These are phyloP conservation scores for Gymnodraco acuticeps DNA, from an alignment of 2,797 vertebrate genomes.

Conservation along the genomic window DNA sequence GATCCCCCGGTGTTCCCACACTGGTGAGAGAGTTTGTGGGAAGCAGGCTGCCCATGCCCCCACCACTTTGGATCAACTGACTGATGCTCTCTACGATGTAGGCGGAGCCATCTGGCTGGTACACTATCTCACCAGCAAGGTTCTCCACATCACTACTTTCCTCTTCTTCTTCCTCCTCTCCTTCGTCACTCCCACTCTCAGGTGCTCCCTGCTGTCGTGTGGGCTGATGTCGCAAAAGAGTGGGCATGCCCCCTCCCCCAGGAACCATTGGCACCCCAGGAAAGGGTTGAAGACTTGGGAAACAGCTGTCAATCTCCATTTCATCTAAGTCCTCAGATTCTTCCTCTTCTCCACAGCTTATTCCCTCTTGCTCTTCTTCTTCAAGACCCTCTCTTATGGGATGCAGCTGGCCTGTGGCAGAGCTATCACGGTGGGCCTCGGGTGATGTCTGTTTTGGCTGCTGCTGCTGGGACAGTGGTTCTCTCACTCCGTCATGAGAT, in stretches of 20 bases:
- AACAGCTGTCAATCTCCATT: constrained; percentile 98
- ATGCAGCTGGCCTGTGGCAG: constrained; percentile 77
- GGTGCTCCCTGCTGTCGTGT: constrained; percentile 79
- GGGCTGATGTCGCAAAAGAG: constrained; percentile 85
- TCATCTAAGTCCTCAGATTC: constrained; percentile 93
- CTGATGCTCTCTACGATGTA: constrained; percentile 99
- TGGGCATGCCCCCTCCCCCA: constrained; percentile 86
- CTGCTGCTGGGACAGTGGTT: constrained; percentile 79
- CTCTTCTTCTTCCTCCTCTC: constrained; percentile 93
- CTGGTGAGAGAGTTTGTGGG: constrained; percentile 91
- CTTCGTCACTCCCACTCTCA: constrained; percentile 95
- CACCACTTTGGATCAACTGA: constrained; percentile 96
- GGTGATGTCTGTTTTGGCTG: constrained; percentile 78
- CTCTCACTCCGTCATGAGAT: constrained; percentile 83
- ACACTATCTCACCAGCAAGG: constrained; percentile 97
- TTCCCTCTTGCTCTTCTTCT: constrained; percentile 88
- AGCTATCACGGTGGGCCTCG: constrained; percentile 74
- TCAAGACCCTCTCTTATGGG: constrained; percentile 85
- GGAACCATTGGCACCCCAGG: constrained; percentile 84
- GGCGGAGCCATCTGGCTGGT: constrained; percentile 98
- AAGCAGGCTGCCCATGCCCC: constrained; percentile 84
- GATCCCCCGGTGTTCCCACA: constrained; percentile 87
- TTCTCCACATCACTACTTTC: constrained; percentile 98
- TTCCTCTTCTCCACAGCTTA: constrained; percentile 87
- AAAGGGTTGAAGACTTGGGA: constrained; percentile 89